These are phyloP conservation scores for Wiebesia pumilae DNA, from an alignment of 1,140 invertebrate genomes.

Conservation along the genomic window DNA sequence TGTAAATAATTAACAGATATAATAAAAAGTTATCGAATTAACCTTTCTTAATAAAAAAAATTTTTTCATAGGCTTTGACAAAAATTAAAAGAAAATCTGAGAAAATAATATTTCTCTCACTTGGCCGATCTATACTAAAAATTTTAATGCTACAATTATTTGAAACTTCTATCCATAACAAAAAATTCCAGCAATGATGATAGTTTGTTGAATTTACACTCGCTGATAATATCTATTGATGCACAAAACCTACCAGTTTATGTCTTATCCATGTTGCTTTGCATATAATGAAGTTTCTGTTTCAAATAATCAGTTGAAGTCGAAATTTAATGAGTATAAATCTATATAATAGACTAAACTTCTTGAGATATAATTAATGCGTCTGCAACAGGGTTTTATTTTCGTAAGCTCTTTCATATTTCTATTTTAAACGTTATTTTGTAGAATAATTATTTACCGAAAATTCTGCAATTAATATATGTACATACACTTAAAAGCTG, in stretches of 20 bases:
- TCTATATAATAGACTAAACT: not conserved
- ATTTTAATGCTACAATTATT: not conserved
- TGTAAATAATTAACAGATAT: too few relatives aligned
- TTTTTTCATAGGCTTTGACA: too few relatives aligned
- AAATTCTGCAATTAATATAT: too few relatives aligned
- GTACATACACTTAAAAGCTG: too few relatives aligned
- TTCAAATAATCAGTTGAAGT: not conserved
- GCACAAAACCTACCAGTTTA: not conserved
- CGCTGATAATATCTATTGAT: not conserved
- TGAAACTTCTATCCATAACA: not conserved
- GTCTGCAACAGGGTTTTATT: too few relatives aligned
- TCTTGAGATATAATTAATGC: not conserved
- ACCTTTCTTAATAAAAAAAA: too few relatives aligned
- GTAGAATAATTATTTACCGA: too few relatives aligned
- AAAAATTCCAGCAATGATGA: not conserved
- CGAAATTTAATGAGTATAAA: not conserved
- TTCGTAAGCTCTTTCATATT: too few relatives aligned
- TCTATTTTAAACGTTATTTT: too few relatives aligned
- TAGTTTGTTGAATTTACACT: not conserved
- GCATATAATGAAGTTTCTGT: not conserved
- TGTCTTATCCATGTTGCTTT: not conserved
- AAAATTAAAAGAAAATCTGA: too few relatives aligned
- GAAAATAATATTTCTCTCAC: too few relatives aligned
- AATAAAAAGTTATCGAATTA: too few relatives aligned
- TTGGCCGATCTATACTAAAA: not conserved